Percentiles rank a stretch among this genome's conserved stretches.
These are phyloP conservation scores for Tyto alba DNA, from an alignment of 2,113 vertebrate genomes.

Conservation along the genomic window DNA sequence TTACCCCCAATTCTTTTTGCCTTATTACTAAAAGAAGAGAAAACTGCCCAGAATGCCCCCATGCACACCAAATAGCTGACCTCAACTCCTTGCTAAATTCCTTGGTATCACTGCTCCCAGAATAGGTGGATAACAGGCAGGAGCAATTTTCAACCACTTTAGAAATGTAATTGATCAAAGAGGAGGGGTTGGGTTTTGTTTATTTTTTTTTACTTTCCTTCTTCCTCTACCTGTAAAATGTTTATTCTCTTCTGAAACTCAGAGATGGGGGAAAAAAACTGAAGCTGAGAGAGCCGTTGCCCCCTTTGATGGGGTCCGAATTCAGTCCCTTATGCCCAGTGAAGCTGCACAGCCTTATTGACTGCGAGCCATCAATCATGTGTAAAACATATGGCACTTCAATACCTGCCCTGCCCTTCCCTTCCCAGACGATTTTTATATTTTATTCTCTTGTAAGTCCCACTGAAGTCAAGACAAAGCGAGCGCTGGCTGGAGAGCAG, in stretches of 20 bases:
- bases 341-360: background rate
- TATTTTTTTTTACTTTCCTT: background rate
- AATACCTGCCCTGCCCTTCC: background rate
- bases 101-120: background rate
- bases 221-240: background rate
- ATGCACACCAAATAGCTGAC: background rate
- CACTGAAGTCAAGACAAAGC: background rate
- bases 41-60: background rate
- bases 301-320: fast-evolving
- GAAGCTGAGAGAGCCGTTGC: background rate
- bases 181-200: fast-evolving
- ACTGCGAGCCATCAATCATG: background rate
- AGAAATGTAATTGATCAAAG: background rate
- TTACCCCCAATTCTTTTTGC: background rate
- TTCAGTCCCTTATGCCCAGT: background rate
- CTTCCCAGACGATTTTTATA: background rate
- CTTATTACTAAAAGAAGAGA: background rate
- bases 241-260: background rate
- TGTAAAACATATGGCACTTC: background rate
- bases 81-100: background rate
- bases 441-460: background rate
- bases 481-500: background rate
- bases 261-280: background rate
- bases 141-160: background rate
- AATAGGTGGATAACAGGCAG: background rate